These are phyloP conservation scores for Muricea muricata DNA, from an alignment of 92 coral and sea anemone genomes.

Conservation along the genomic window DNA sequence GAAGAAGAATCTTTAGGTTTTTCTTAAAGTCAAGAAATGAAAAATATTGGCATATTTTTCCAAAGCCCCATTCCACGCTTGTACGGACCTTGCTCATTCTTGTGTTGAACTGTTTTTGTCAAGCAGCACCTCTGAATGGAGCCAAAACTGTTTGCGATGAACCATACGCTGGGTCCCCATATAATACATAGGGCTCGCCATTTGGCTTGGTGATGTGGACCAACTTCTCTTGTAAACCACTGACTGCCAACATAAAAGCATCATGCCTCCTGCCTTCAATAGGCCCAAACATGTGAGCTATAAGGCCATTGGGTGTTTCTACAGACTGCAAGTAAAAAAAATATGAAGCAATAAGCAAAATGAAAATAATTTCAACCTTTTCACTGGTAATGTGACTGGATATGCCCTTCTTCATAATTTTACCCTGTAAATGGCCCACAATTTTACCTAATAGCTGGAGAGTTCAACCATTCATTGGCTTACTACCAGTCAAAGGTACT, in stretches of 20 bases:
- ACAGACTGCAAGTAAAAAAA: background rate
- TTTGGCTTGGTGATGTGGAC: conserved; percentile 37
- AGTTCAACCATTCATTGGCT: too few species aligned
- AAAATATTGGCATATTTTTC: too few species aligned
- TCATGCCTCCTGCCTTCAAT: too few species aligned
- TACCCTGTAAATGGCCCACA: too few species aligned
- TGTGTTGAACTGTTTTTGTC: conserved; percentile 56
- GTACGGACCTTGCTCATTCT: conserved; percentile 54
- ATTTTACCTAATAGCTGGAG: too few species aligned
- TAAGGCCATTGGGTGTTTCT: background rate
- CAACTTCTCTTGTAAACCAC: conserved; percentile 58
- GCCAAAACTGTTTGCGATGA: conserved; percentile 54
- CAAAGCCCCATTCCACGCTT: conserved; percentile 67
- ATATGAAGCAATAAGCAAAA: background rate
- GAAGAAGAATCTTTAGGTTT: too few species aligned
- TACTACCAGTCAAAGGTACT: too few species aligned
- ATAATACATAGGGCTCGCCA: conserved; percentile 66
- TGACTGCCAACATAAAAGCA: conserved; percentile 67
- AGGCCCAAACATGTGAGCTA: too few species aligned
- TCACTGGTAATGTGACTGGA: too few species aligned
- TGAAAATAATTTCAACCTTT: background rate
- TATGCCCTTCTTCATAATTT: too few species aligned
- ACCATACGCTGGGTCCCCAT: conserved; percentile 72
- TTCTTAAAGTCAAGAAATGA: too few species aligned
- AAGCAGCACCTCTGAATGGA: conserved; percentile 60